Percentiles rank a stretch among this genome's conserved stretches.
phyloP scores from a whole-genome alignment of 64 coral and sea anemone species.

The Trachythela sp. region DNA sequence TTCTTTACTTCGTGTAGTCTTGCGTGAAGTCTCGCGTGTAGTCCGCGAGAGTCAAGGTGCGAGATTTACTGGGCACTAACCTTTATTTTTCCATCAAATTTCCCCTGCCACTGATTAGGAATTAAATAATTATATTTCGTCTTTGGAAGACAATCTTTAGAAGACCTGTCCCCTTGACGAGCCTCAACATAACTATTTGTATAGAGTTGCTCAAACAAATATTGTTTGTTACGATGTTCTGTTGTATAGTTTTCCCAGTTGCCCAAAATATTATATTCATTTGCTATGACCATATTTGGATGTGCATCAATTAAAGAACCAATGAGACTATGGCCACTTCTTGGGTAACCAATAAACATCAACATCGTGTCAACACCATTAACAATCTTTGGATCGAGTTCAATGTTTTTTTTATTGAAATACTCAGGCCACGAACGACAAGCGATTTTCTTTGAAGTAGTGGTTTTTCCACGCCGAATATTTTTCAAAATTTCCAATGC shows the following conservation, averaged over 20 bases:
- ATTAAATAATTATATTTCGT: background rate
- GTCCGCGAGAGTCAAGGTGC: too few relatives aligned
- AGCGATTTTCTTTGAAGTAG: background rate
- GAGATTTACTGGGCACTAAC: background rate
- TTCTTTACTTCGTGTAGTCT: too few relatives aligned
- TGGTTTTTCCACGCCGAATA: background rate
- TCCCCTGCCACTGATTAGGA: slow-evolving; percentile 16
- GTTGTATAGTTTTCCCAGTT: background rate
- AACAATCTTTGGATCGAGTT: background rate
- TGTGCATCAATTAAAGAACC: background rate
- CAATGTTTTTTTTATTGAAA: background rate
- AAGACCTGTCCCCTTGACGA: background rate
- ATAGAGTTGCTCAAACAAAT: background rate
- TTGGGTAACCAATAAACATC: slow-evolving; percentile 15
- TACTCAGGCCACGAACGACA: background rate
- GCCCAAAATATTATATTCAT: background rate
- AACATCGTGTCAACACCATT: background rate
- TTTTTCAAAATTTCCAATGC: background rate
- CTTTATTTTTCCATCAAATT: background rate
- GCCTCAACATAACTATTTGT: background rate
- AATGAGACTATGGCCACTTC: background rate
- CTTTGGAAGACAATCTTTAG: background rate
- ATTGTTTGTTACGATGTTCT: slow-evolving; percentile 3
- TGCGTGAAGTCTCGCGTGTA: too few relatives aligned
- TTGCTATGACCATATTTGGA: slow-evolving; percentile 8